Percentiles rank a stretch among this genome's conserved stretches.
These are phyloP conservation scores for Vireo altiloquus DNA, from an alignment of 2,113 vertebrate genomes.

Conservation along the genomic window DNA sequence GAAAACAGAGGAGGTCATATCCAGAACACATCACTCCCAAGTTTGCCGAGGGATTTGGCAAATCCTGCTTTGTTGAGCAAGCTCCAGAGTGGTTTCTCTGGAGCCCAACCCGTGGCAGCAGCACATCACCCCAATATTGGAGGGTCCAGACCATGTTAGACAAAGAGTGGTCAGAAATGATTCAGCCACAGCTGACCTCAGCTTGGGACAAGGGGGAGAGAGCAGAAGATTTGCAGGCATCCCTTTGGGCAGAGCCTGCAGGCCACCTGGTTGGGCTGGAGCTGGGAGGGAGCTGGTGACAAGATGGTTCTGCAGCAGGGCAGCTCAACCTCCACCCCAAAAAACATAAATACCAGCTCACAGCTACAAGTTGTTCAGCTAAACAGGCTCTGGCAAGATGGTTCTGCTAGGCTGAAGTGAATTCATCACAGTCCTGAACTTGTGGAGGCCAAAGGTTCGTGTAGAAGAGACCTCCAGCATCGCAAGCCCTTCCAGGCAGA, in stretches of 20 bases:
- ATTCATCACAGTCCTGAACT: not conserved
- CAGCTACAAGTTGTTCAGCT: not conserved
- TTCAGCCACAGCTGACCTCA: not conserved
- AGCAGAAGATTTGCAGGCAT: not conserved
- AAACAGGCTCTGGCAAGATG: not conserved
- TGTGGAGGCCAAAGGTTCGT: not conserved
- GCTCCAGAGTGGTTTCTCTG: fast-evolving
- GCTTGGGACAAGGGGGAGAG: not conserved
- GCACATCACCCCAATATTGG: not conserved
- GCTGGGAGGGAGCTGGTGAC: not conserved
- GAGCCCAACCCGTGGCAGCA: fast-evolving
- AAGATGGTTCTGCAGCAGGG: not conserved
- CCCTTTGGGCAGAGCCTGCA: not conserved
- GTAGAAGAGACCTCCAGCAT: not conserved
- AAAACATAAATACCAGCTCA: not conserved
- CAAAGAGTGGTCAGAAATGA: not conserved
- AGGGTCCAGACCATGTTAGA: not conserved
- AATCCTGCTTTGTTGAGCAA: not conserved
- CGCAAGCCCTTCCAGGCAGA: not conserved
- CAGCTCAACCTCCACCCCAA: not conserved
- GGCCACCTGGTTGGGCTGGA: not conserved
- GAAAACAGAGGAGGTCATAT: not conserved
- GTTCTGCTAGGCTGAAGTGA: not conserved
- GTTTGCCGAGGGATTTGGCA: not conserved
- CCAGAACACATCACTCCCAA: fast-evolving